Evolutionary conservation across 2,113 vertebrate species (phyloP).

Genomic region (Corythornis cristatus): DNA sequence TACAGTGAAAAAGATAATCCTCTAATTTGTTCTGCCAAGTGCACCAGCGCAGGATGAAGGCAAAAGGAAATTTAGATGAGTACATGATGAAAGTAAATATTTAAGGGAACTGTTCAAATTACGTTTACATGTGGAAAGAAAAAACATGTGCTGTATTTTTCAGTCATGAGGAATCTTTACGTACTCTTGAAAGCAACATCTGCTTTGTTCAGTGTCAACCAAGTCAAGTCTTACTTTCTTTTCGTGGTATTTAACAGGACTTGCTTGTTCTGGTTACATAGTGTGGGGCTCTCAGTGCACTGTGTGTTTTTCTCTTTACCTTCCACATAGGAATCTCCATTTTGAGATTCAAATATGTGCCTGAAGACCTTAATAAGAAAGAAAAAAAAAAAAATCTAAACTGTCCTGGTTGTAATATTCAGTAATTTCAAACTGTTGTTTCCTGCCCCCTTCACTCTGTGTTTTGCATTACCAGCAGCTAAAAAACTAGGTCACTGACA

Average conservation of each 20-base stretch:
- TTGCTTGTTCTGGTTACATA: neutral
- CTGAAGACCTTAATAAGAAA: neutral
- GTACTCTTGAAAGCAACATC: neutral
- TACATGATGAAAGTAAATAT: neutral
- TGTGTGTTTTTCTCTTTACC: neutral
- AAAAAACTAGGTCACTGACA: neutral
- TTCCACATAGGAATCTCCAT: neutral
- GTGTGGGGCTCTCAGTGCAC: neutral
- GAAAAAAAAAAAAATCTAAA: neutral
- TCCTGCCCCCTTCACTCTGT: fast-evolving
- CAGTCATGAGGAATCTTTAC: neutral
- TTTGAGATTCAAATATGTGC: neutral
- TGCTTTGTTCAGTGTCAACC: neutral
- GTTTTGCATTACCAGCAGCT: neutral
- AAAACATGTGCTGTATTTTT: neutral
- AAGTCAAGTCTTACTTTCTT: neutral
- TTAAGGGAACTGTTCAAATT: neutral
- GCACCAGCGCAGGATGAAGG: neutral
- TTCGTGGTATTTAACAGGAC: neutral
- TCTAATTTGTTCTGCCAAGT: neutral
- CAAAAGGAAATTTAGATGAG: neutral
- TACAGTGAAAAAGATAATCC: neutral
- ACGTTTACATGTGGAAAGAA: neutral
- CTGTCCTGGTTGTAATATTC: neutral
- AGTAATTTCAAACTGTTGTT: neutral